Evolutionary conservation across 2,888 invertebrate genomes (phyloP), one percentile per base, ranked within the genome.

Genomic region (Nemurella pictetii): DNA sequence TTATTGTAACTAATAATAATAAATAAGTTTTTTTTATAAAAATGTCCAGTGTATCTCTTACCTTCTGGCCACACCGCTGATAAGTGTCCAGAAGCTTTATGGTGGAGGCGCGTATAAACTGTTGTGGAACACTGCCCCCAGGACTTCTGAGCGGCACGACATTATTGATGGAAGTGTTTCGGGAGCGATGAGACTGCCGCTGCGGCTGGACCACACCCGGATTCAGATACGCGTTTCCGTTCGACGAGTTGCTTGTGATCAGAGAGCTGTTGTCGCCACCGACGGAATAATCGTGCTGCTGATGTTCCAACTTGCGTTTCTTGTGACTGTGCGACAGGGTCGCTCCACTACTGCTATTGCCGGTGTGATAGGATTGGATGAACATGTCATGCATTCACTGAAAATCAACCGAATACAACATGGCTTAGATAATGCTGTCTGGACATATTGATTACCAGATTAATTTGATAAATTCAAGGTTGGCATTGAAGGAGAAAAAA

Each of bases 301-400:
- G 86, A 84, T 88, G 87, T 73, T 88, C 88, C 86, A 88, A 86
- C 86, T 90, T 91, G 85, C 91, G 90, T 88, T 90, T 90, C 88
- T 88, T 88, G 86, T 88, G 88, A 87, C 88, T 88, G 87, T 89
- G 88, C 88, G 90, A 89, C 88, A 89, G 88, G 89, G 88, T 89
- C 89, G 86, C 89, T 88, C 89, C 89, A 89, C 87, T 87, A 86
- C 88, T 87, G 87, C 85, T 86, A 90, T 90, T 91, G 90, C 90
- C 91, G 91, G 92, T 91, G 90, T 92, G 92, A 89, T 93, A 93
- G 91, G 93, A 92, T 92, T 92, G 93, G 92, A 94, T 94, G 94
- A 94, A 95, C 95, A 95, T 95, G 95, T 95, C 95, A 95, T 94
- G 95, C 95, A 94, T 94, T 94, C 95, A 95, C 95, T 95, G 91